A percentile compares a stretch with the other conserved stretches of the same genome.
These are phyloP conservation scores for Emydura subglobosa DNA, from an alignment of 2,113 vertebrate genomes.

Conservation along the genomic window DNA sequence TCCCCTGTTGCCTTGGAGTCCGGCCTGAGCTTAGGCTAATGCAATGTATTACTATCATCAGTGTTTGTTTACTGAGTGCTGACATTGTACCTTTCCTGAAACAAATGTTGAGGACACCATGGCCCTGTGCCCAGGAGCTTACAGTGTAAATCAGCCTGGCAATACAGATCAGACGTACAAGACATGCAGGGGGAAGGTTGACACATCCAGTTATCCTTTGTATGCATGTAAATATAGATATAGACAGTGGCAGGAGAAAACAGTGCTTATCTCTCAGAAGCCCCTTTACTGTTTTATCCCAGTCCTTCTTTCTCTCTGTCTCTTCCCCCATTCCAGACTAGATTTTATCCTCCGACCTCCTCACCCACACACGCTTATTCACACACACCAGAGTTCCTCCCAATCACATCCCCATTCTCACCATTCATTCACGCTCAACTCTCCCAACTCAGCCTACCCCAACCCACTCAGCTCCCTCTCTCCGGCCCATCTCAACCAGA, in stretches of 20 bases:
- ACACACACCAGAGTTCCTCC: not conserved
- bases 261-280: not conserved
- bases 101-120: conserved; percentile 35
- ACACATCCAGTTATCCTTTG: conserved; percentile 28
- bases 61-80: conserved; percentile 62
- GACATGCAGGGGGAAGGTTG: conserved; percentile 22
- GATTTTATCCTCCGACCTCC: not conserved
- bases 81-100: conserved; percentile 34
- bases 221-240: not conserved
- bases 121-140: conserved; percentile 49
- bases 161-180: not conserved
- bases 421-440: not conserved
- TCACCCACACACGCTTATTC: not conserved
- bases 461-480: not conserved
- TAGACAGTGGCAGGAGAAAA: not conserved
- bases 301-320: not conserved
- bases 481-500: not conserved
- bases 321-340: not conserved
- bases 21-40: conserved; percentile 41
- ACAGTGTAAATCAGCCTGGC: conserved; percentile 19
- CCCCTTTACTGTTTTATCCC: not conserved
- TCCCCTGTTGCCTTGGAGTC: conserved; percentile 38
- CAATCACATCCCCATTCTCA: accelerated
- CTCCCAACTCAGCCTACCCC: not conserved
- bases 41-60: conserved; percentile 48